Base-by-base conservation (phyloP, 2,797 vertebrate genomes). In the Steatocranus sp. region DNA sequence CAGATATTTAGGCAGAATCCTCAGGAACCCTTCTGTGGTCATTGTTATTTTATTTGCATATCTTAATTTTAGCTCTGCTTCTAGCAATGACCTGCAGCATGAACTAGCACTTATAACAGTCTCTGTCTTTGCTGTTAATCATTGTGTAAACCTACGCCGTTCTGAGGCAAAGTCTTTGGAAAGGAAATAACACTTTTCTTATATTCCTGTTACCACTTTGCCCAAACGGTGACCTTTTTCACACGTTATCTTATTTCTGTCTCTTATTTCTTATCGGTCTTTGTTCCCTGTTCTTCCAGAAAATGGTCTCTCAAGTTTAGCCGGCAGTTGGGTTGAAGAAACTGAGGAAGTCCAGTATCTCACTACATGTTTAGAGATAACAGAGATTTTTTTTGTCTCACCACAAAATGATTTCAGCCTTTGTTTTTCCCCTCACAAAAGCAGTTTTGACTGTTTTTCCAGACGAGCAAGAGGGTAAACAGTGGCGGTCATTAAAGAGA, bases 401-500 rank as follows among this genome's bases (percentile, higher is more conserved):
- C 81, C 83, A 30, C 70, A 75, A 27, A 53, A 78, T 81, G 79
- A 85, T 41, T 75, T 83, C 70, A 83, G 25, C 75, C 4, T 70
- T 77, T 83, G 85, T 85, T 87, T 89, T 76, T 3, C 12, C 12
- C 49, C 78, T 7, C 68, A 48, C 68, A 51, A 18, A n/a, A 78
- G 54, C 15, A 30, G n/a, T 77, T 85, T 53, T 50, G 76, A 6
- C 41, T 66, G 84, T 78, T 84, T 86, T 77, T 63, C 68, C 89
- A 89, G 86, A 83, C 80, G 3, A 63, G 34, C 3, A 10, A 18
- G 20, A 6, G 48, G 48, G 27, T 78, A 82, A 90, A 83, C 87
- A 48, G 54, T 6, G 84, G 25, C 2, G 25, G 63, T 83, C 76
- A 80, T 85, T 77, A 70, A 14, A 32, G 61, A 68, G 79, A 61